Conservation (phyloP, 2,888 invertebrate genomes). For the Megaustenia siamemsis region DNA sequence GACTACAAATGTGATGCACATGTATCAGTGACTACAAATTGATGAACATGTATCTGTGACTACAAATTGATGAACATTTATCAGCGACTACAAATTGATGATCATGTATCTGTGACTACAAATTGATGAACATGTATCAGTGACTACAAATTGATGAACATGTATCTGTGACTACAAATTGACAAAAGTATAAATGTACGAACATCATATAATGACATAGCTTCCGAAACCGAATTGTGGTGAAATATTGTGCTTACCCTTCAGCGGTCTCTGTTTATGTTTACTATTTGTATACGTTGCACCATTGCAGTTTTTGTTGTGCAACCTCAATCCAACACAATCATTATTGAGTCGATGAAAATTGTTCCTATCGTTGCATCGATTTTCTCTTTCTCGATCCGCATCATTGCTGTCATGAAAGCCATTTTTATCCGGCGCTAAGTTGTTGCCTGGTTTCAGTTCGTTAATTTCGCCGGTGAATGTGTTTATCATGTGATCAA, state of each 20-base stretch:
- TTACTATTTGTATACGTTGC: background rate
- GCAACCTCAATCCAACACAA: background rate
- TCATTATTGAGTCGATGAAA: background rate
- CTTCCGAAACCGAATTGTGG: background rate
- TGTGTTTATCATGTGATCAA: background rate
- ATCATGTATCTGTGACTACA: too few relatives aligned
- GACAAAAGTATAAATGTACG: background rate
- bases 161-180: too few relatives aligned
- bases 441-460: background rate
- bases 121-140: too few relatives aligned
- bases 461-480: background rate
- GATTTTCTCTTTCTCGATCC: background rate
- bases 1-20: too few relatives aligned
- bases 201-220: too few relatives aligned
- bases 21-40: too few relatives aligned
- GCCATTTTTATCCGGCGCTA: background rate
- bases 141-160: too few relatives aligned
- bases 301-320: background rate
- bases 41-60: too few relatives aligned
- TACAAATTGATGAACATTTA: too few relatives aligned
- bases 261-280: background rate
- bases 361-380: background rate
- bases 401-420: background rate
- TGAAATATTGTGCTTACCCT: slow-evolving; percentile 3
- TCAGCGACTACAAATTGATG: too few relatives aligned